Conservation (phyloP, 1,140 invertebrate genomes). For the Dreissena polymorpha region DNA sequence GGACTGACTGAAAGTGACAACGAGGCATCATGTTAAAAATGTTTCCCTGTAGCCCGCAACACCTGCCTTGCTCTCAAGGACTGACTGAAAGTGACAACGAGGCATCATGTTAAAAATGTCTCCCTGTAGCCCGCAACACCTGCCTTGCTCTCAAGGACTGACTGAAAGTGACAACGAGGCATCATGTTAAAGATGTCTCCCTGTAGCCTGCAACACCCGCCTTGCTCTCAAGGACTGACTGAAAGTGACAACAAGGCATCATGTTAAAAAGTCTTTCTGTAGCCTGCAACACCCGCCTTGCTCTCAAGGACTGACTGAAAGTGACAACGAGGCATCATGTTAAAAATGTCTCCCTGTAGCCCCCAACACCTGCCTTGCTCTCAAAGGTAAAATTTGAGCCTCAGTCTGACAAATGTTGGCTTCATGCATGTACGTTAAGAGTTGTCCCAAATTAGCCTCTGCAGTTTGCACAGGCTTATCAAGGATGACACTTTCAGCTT, state of each 20-base stretch:
- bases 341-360: slow-evolving; percentile 81
- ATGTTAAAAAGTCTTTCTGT: slow-evolving; percentile 77
- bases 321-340: background rate
- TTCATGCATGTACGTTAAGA: no score
- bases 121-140: slow-evolving; percentile 82
- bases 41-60: slow-evolving; percentile 81
- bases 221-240: slow-evolving; percentile 76
- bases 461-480: no score
- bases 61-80: slow-evolving; percentile 79
- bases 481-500: no score
- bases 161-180: slow-evolving; percentile 61
- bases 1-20: slow-evolving; percentile 64
- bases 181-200: slow-evolving; percentile 72
- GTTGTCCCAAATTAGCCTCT: no score
- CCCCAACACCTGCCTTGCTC: slow-evolving; percentile 81
- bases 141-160: slow-evolving; percentile 76
- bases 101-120: slow-evolving; percentile 64
- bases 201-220: slow-evolving; percentile 82
- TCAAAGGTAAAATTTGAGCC: slow-evolving; percentile 64
- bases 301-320: slow-evolving; percentile 75
- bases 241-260: slow-evolving; percentile 37
- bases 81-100: slow-evolving; percentile 64
- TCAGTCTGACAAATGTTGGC: no score
- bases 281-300: slow-evolving; percentile 82
- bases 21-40: background rate